phyloP scores from a whole-genome alignment of 2,888 invertebrate genomes.

The Oegoconia quadripuncta region DNA sequence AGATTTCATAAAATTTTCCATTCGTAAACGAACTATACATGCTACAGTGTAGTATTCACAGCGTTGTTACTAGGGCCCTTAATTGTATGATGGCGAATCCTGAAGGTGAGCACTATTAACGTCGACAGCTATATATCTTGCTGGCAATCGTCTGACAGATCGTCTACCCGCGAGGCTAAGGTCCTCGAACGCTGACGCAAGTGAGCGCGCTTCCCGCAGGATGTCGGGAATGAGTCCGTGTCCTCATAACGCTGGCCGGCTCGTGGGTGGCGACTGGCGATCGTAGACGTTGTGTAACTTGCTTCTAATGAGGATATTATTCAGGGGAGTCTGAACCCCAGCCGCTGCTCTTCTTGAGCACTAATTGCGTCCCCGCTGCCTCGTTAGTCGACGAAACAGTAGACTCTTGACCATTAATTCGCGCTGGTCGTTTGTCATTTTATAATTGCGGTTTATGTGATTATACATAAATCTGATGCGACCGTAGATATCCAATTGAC shows the following conservation, averaged over 20 bases:
- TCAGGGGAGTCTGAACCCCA: constrained; percentile 50
- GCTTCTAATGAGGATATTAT: constrained; percentile 68
- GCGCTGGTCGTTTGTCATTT: constrained; percentile 30
- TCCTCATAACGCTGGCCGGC: constrained; percentile 63
- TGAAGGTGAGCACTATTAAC: constrained; percentile 33
- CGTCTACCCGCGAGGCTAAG: constrained; percentile 62
- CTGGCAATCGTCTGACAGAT: constrained; percentile 58
- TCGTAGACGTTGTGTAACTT: constrained; percentile 56
- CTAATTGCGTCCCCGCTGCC: constrained; percentile 51
- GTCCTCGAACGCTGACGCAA: constrained; percentile 64
- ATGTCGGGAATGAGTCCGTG: constrained; percentile 76
- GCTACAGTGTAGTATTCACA: constrained; percentile 1
- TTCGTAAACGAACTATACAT: constrained; percentile 3
- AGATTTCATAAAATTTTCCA: constrained; percentile 17
- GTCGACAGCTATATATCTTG: constrained; percentile 45
- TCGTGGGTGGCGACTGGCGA: constrained; percentile 66
- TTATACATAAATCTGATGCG: constrained; percentile 9
- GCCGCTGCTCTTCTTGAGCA: constrained; percentile 38
- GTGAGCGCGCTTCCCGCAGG: constrained; percentile 69
- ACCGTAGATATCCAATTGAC: too few species aligned
- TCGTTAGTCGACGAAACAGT: constrained; percentile 48
- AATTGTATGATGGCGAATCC: constrained; percentile 33
- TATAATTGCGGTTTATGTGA: background rate
- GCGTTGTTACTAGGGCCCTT: constrained; percentile 22
- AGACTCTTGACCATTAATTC: constrained; percentile 48